Evolutionary conservation across 1,140 invertebrate species (phyloP), one percentile per base, ranked within the genome.

Genomic region (Hypothenemus hampei): DNA sequence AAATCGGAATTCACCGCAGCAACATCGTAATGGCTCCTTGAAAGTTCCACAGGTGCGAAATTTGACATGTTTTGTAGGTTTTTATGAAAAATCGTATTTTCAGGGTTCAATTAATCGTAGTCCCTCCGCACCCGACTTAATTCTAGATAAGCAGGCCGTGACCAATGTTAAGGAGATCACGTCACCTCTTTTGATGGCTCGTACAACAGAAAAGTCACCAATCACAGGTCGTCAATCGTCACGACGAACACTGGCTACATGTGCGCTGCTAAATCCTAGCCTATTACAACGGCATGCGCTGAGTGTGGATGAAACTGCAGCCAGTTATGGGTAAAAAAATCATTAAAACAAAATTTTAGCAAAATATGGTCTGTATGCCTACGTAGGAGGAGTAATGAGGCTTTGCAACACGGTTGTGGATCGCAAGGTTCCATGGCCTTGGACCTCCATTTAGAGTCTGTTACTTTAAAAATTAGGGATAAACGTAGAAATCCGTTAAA

Each of bases 381-480:
- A 46, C 8, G n/a, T n/a, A 3, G n/a, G n/a, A 36, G 44, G 36
- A 75, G 75, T 57, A 64, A 77, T 58, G 74, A 79, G 39, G 72
- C 75, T 6, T 69, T 73, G 58, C 72, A 80, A 58, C 72, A 80
- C 71, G 36, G 76, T 76, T 58, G 77, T 73, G 61, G 81, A 75
- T 29, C 85, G 78, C 57, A 84, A 82, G 70, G 81, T 74, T 18
- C 85, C 0, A 81, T 87, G 77, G 83, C 83, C 4, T 74, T 88
- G 74, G 85, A 88, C 66, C 65, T 87, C 33, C 84, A 87, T 65
- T 74, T 82, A 18, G 79, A 76, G 66, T 81, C 80, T 6, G 80
- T 87, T 10, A 87, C 84, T 4, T 68, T 87, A 31, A 79, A 78
- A 43, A 78, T 87, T 22, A 76, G 80, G 49, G 84, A 87, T 69